Evolutionary conservation across 2,888 invertebrate species (phyloP).

Genomic region (Trachelus iudaicus): DNA sequence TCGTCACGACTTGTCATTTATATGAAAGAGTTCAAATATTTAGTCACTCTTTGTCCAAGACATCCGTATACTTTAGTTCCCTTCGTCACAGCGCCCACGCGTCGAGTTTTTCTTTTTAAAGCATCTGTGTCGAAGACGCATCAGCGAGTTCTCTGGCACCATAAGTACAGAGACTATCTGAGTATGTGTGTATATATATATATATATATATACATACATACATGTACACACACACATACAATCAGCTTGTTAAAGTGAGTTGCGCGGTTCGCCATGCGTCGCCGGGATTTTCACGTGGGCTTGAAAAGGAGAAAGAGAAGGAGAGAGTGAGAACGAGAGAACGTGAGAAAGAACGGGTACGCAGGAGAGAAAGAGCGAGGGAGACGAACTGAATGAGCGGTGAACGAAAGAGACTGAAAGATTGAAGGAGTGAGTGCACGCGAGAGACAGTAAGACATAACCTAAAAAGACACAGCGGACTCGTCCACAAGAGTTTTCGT

Average conservation of each 20-base stretch:
- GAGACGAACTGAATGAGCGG: background rate
- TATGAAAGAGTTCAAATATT: background rate
- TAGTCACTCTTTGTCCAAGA: background rate
- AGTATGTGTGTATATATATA: too few species aligned
- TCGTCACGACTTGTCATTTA: background rate
- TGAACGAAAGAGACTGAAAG: background rate
- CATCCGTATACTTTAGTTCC: background rate
- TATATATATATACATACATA: too few species aligned
- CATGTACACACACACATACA: background rate
- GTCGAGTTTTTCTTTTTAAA: background rate
- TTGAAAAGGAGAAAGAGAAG: background rate
- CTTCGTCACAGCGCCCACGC: background rate
- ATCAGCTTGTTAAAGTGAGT: background rate
- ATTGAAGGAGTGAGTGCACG: background rate
- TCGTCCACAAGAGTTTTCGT: background rate
- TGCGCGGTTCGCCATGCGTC: background rate
- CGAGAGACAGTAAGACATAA: background rate
- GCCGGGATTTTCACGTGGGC: slow-evolving; percentile 1
- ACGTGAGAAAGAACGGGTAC: background rate
- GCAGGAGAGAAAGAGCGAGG: background rate
- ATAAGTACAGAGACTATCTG: background rate
- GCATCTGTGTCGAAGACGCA: background rate
- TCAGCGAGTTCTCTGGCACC: background rate
- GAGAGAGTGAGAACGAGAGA: background rate
- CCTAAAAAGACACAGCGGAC: background rate